A percentile compares a stretch with the other conserved stretches of the same genome.
These are phyloP conservation scores for Danaus melanippus DNA, from an alignment of 1,140 invertebrate genomes.

Conservation along the genomic window DNA sequence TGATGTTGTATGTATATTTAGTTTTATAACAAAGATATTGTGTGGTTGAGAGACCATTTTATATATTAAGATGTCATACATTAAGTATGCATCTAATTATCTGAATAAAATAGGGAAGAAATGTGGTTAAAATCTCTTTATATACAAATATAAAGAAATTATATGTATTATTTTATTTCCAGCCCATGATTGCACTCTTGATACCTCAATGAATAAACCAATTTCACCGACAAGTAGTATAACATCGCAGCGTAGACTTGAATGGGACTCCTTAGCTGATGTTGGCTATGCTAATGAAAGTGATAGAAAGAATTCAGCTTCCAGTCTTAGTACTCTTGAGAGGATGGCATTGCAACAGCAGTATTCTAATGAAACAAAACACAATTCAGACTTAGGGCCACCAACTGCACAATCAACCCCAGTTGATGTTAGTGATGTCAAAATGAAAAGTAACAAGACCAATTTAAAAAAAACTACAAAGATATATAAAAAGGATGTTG, in stretches of 20 bases:
- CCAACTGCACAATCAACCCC: conserved; percentile 67
- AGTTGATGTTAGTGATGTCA: conserved; percentile 39
- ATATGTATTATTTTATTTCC: conserved; percentile 26
- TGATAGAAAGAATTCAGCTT: conserved; percentile 57
- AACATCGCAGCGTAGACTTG: conserved; percentile 76
- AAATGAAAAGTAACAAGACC: conserved; percentile 40
- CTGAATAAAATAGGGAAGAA: too few relatives aligned
- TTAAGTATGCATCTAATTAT: too few relatives aligned
- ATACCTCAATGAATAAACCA: conserved; percentile 52
- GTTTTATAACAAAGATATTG: too few relatives aligned
- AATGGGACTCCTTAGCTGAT: conserved; percentile 85
- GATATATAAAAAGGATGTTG: conserved; percentile 52
- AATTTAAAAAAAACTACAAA: conserved; percentile 43
- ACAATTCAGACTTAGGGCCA: conserved; percentile 36
- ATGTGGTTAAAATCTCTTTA: too few relatives aligned
- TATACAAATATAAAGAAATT: background rate
- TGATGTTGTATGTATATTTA: too few relatives aligned
- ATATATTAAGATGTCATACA: too few relatives aligned
- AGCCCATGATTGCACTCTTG: conserved; percentile 50
- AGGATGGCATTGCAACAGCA: conserved; percentile 71
- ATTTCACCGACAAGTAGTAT: conserved; percentile 76
- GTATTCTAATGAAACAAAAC: conserved; percentile 55
- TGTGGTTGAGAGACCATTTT: too few relatives aligned
- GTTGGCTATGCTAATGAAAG: conserved; percentile 79
- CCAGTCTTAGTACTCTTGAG: conserved; percentile 73